Percentiles rank a stretch among this genome's conserved stretches.
Conservation (phyloP, 2,113 vertebrate species). For the Eurypyga helias region DNA sequence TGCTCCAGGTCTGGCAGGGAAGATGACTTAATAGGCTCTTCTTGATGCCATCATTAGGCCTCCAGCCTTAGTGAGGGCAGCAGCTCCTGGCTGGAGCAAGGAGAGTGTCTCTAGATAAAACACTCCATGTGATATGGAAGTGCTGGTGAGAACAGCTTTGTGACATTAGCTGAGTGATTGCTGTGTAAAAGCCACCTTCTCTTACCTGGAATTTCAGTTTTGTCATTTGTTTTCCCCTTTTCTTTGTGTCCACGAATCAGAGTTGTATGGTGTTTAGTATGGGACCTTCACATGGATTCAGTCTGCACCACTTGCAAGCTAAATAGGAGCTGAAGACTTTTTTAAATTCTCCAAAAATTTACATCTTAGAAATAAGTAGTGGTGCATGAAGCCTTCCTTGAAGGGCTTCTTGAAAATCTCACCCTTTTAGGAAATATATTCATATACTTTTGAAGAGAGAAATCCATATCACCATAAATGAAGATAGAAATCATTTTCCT, state of each 20-base stretch:
- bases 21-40: background rate
- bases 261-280: background rate
- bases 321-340: background rate
- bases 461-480: background rate
- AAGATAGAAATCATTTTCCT: background rate
- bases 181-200: background rate
- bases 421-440: background rate
- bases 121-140: accelerated
- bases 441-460: background rate
- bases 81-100: background rate
- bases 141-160: background rate
- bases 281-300: background rate
- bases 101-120: background rate
- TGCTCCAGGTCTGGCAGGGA: background rate
- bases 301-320: background rate
- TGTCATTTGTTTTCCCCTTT: background rate
- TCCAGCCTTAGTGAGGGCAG: background rate
- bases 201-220: background rate
- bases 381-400: background rate
- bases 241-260: background rate
- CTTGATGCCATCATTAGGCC: background rate
- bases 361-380: background rate
- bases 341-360: background rate
- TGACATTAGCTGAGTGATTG: background rate
- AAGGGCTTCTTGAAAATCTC: background rate